Base-by-base conservation (phyloP, 2,888 invertebrate genomes). In the Crepidodera aurea region DNA sequence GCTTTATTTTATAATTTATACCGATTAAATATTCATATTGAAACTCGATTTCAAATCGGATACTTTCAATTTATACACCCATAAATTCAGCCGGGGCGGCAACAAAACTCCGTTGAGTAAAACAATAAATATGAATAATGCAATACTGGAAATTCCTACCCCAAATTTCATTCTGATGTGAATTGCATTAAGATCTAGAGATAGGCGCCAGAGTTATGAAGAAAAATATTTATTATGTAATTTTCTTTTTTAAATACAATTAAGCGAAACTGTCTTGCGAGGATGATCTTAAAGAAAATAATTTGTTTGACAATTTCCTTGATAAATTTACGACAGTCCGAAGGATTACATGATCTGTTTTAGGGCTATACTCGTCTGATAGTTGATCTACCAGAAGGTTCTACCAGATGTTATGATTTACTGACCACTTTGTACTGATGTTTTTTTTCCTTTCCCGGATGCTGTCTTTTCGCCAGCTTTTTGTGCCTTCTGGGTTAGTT, bases 91-190 rank as follows among this genome's bases (percentile, higher is more conserved):
- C 3, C 10, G 34, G 34, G 6, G 4, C 4, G 2, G 10, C 4
- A 34, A 34, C 34, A 34, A n/a, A 34, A 13, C 13, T 34, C 1
- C 6, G 12, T 34, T 34, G 29, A 16, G 13, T 7, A 4, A 16
- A 32, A 18, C 50, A 50, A 10, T 50, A 16, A 32, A 50, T 15
- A 32, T 32, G 32, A 50, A 32, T 50, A 5, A 50, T 18, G n/a
- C 27, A 32, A 32, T 50, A 32, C 10, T 6, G 1, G 34, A 1
- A 22, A 13, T 12, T n/a, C n/a, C n/a, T n/a, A 34, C n/a, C 5
- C 10, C 29, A 29, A 29, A 29, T 29, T 29, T 29, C 10, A 10
- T 29, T 29, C 29, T 29, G 29, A 29, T 29, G 8, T 29, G 29
- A 8, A 10, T 8, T 10, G 29, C 8, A 29, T 29, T 22, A 22